A percentile compares a stretch with the other conserved stretches of the same genome.
phyloP scores from a whole-genome alignment of 2,113 vertebrate genomes.

The Redunca redunca region DNA sequence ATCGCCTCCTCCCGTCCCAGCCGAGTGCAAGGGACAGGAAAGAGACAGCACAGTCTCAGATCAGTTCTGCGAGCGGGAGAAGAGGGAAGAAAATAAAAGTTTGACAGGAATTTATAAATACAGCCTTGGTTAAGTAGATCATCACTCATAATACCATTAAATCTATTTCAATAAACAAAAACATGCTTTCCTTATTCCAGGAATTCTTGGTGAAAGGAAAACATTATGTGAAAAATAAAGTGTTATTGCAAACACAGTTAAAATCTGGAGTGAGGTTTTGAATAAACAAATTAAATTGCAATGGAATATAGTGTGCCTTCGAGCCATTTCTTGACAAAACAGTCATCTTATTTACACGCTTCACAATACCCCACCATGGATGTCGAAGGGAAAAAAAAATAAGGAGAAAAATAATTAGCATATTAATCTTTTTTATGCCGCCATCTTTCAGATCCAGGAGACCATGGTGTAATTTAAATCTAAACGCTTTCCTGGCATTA shows the following conservation, averaged over 20 bases:
- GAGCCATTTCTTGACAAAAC: slow-evolving; percentile 97
- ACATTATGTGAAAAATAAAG: slow-evolving; percentile 95
- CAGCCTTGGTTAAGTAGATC: slow-evolving; percentile 78
- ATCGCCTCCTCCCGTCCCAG: neutral
- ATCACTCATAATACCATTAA: slow-evolving; percentile 85
- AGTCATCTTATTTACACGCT: slow-evolving; percentile 99
- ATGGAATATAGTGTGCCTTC: slow-evolving; percentile 86
- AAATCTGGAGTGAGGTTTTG: slow-evolving; percentile 90
- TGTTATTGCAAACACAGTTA: slow-evolving; percentile 91
- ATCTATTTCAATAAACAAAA: slow-evolving; percentile 87
- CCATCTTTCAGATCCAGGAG: slow-evolving; percentile 99
- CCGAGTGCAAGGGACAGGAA: neutral
- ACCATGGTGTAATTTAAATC: slow-evolving; percentile 99
- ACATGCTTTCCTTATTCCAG: slow-evolving; percentile 82
- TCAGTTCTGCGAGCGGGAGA: slow-evolving; percentile 12
- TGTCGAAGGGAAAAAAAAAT: slow-evolving; percentile 93
- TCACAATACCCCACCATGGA: slow-evolving; percentile 97
- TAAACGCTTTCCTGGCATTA: slow-evolving; percentile 99
- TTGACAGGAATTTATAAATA: slow-evolving; percentile 83
- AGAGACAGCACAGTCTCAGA: neutral
- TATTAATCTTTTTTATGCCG: slow-evolving; percentile 99
- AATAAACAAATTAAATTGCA: slow-evolving; percentile 92
- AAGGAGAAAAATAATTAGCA: slow-evolving; percentile 99
- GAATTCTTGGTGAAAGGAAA: slow-evolving; percentile 86
- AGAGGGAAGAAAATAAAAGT: slow-evolving; percentile 72